phyloP scores from a whole-genome alignment of 2,888 invertebrate species.

The Caenorhabditis imperialis region DNA sequence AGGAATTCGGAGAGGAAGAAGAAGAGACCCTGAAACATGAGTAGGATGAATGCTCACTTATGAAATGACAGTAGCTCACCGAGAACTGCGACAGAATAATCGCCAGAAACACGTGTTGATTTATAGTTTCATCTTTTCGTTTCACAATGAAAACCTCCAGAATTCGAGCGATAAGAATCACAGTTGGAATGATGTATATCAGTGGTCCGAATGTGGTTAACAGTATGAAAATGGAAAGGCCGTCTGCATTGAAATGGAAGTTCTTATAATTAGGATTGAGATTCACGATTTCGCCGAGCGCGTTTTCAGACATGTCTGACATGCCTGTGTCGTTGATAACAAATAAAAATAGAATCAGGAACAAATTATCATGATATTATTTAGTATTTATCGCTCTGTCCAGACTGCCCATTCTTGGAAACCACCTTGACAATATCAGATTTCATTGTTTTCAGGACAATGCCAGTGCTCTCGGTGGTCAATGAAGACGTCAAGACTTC shows the following conservation, averaged over 20 bases:
- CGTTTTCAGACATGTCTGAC: too few species aligned
- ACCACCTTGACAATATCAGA: too few species aligned
- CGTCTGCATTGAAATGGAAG: constrained; percentile 15
- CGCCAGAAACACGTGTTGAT: constrained; percentile 14
- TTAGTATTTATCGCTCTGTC: too few species aligned
- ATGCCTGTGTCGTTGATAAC: too few species aligned
- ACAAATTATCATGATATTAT: too few species aligned
- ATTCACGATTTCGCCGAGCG: constrained; percentile 12
- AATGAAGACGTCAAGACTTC: constrained; percentile 21
- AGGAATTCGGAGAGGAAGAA: constrained; percentile 27
- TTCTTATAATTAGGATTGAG: constrained; percentile 10
- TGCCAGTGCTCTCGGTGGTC: constrained; percentile 23
- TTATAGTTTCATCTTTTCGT: constrained; percentile 14
- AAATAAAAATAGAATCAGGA: too few species aligned
- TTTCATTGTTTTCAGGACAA: constrained; percentile 21
- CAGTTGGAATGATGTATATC: constrained; percentile 19
- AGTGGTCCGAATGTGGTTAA: constrained; percentile 8
- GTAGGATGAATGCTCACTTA: too few species aligned
- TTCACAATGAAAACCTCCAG: constrained; percentile 12
- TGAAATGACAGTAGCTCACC: too few species aligned
- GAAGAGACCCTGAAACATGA: constrained; percentile 17
- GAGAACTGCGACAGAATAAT: constrained; percentile 20
- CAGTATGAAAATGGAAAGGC: constrained; percentile 3
- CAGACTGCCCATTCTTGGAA: background rate
- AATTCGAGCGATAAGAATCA: constrained; percentile 13